Evolutionary conservation across 1,140 invertebrate species (phyloP).

Genomic region (Drosophila murphyi): DNA sequence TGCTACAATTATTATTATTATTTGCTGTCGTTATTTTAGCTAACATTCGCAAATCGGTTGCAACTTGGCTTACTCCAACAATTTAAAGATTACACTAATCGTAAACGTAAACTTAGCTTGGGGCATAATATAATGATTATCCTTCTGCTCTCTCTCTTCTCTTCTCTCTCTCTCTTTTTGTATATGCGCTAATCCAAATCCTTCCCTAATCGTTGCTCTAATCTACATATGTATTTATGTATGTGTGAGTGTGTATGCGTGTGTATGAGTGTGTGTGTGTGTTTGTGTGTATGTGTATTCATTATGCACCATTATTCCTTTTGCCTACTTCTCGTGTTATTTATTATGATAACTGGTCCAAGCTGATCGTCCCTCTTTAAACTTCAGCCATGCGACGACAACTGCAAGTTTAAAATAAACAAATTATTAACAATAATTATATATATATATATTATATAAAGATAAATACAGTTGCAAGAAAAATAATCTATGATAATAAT

Average conservation of each 20-base stretch:
- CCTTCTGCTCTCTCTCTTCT: slow-evolving; percentile 21
- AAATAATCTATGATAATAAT: no score
- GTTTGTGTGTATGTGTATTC: slow-evolving; percentile 28
- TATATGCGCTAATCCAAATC: slow-evolving; percentile 18
- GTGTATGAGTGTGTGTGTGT: slow-evolving; percentile 9
- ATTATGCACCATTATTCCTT: slow-evolving; percentile 75
- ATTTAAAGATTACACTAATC: slow-evolving; percentile 63
- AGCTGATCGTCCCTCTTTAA: slow-evolving; percentile 44
- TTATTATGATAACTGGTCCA: slow-evolving; percentile 78
- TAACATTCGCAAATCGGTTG: slow-evolving; percentile 39
- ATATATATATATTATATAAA: no score
- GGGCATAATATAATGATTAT: slow-evolving; percentile 46
- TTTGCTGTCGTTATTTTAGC: slow-evolving; percentile 39
- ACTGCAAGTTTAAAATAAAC: slow-evolving; percentile 23
- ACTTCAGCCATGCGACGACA: slow-evolving; percentile 38
- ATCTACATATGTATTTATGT: slow-evolving; percentile 38
- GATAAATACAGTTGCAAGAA: no score
- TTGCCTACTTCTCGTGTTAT: slow-evolving; percentile 63
- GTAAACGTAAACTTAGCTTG: slow-evolving; percentile 67
- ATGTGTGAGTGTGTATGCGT: slow-evolving; percentile 20
- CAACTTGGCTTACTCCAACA: slow-evolving; percentile 59
- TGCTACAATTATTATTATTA: slow-evolving; percentile 34
- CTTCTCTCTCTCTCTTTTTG: slow-evolving; percentile 16
- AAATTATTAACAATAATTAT: not conserved
- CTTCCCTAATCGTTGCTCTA: slow-evolving; percentile 35